Evolutionary conservation across 2,888 invertebrate genomes (phyloP).

Genomic region (Nudaria mundana): DNA sequence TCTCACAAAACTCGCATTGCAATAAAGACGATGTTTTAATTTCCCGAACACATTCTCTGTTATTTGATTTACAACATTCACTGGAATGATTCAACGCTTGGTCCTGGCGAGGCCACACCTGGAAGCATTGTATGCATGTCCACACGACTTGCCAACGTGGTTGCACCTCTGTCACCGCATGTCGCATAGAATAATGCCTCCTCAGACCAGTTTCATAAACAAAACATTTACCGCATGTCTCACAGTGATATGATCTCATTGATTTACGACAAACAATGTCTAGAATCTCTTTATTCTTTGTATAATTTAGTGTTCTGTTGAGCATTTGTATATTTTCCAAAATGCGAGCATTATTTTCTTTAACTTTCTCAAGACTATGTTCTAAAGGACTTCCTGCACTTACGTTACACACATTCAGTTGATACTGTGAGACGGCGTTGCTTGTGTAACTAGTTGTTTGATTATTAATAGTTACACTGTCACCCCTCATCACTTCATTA

Average conservation of each 20-base stretch:
- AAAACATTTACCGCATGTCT: conserved; percentile 70
- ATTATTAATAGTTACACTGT: conserved; percentile 8
- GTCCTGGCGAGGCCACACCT: conserved; percentile 71
- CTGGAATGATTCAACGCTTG: conserved; percentile 59
- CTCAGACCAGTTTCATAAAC: conserved; percentile 71
- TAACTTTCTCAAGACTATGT: conserved; percentile 68
- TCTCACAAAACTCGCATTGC: conserved; percentile 75
- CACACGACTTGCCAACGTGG: conserved; percentile 73
- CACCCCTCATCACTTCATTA: conserved; percentile 13
- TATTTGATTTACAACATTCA: conserved; percentile 55
- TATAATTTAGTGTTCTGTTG: conserved; percentile 67
- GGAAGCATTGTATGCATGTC: conserved; percentile 74
- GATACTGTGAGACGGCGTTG: conserved; percentile 13
- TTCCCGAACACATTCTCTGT: conserved; percentile 53
- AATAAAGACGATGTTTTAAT: conserved; percentile 70
- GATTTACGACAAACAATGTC: conserved; percentile 57
- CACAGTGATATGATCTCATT: conserved; percentile 60
- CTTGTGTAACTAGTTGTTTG: conserved; percentile 13
- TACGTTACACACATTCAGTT: conserved; percentile 17
- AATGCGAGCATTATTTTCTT: conserved; percentile 72
- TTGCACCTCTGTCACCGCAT: conserved; percentile 51
- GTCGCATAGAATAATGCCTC: conserved; percentile 63
- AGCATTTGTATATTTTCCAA: conserved; percentile 75
- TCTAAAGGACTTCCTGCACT: conserved; percentile 52
- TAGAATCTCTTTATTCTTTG: conserved; percentile 68